Evolutionary conservation across 1,140 invertebrate genomes (phyloP).

Genomic region (Calosoma granatense): DNA sequence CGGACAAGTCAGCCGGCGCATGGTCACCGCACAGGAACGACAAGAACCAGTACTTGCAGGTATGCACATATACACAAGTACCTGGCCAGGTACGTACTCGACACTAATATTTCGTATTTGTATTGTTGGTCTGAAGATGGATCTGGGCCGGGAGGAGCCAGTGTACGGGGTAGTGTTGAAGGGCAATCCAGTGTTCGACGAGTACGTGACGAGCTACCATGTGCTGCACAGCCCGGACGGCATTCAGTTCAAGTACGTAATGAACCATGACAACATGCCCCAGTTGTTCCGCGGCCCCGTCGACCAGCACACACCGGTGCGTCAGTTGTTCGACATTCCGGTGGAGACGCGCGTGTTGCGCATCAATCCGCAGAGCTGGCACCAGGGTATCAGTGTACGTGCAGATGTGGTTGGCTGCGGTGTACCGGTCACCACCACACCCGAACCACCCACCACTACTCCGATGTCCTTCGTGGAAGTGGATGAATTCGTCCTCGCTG

Average conservation of each 20-base stretch:
- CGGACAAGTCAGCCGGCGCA: slow-evolving; percentile 36
- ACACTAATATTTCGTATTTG: too few relatives aligned
- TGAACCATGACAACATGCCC: slow-evolving; percentile 13
- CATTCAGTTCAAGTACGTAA: slow-evolving; percentile 17
- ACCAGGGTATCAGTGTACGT: slow-evolving; percentile 58
- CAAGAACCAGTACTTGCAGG: slow-evolving; percentile 56
- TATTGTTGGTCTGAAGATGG: too few relatives aligned
- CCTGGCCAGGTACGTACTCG: too few relatives aligned
- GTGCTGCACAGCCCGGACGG: slow-evolving; percentile 47
- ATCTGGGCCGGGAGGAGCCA: slow-evolving; percentile 47
- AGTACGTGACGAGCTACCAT: slow-evolving; percentile 66
- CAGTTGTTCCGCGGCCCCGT: slow-evolving; percentile 63
- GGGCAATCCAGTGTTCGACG: slow-evolving; percentile 51
- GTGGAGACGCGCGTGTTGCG: slow-evolving; percentile 62
- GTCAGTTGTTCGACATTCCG: slow-evolving; percentile 54
- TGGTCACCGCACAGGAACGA: slow-evolving; percentile 52
- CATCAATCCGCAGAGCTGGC: slow-evolving; percentile 65
- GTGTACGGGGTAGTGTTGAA: slow-evolving; percentile 62
- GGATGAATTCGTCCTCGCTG: too few relatives aligned
- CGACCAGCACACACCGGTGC: slow-evolving; percentile 43
- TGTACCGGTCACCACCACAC: slow-evolving; percentile 23
- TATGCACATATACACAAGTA: too few relatives aligned
- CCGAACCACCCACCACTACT: not conserved
- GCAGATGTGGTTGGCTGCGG: slow-evolving; percentile 67
- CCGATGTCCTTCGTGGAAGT: too few relatives aligned